These are phyloP conservation scores for Burhinus oedicnemus DNA, from an alignment of 2,113 vertebrate genomes.

Conservation along the genomic window DNA sequence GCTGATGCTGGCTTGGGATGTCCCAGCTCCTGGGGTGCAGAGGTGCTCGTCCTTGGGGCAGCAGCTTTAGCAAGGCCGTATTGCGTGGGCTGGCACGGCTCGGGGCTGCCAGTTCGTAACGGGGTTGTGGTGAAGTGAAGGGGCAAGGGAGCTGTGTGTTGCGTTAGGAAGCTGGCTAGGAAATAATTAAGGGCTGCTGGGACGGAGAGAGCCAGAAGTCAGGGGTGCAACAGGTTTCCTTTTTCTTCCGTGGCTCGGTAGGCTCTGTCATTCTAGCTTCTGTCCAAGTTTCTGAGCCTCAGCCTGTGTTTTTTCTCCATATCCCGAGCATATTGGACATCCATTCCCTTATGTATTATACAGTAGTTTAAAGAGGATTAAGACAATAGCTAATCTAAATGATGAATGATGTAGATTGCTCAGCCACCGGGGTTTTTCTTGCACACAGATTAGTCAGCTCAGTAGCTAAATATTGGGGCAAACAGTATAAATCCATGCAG, in stretches of 20 bases:
- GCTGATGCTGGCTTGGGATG: background rate
- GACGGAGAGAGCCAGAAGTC: background rate
- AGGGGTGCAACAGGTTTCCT: background rate
- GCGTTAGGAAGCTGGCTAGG: background rate
- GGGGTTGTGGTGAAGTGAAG: background rate
- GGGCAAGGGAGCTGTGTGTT: background rate
- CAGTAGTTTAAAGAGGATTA: conserved; percentile 61
- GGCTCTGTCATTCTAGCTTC: background rate
- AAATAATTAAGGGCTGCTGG: background rate
- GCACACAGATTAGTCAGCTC: conserved; percentile 52
- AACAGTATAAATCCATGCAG: conserved; percentile 55
- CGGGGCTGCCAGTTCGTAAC: accelerated
- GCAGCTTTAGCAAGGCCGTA: background rate
- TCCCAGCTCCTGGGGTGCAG: background rate
- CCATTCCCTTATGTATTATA: conserved; percentile 49
- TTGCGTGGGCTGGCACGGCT: background rate
- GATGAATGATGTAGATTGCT: conserved; percentile 58
- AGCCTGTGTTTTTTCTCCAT: background rate
- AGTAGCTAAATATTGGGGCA: conserved; percentile 56
- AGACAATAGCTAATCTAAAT: conserved; percentile 62
- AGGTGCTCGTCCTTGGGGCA: no score
- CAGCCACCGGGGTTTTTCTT: conserved; percentile 11
- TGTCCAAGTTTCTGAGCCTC: background rate
- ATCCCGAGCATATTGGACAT: background rate
- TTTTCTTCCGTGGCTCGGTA: background rate